A percentile compares a stretch with the other conserved stretches of the same genome.
Conservation (phyloP, 2,888 invertebrate species). For the Conops quadrifasciatus region DNA sequence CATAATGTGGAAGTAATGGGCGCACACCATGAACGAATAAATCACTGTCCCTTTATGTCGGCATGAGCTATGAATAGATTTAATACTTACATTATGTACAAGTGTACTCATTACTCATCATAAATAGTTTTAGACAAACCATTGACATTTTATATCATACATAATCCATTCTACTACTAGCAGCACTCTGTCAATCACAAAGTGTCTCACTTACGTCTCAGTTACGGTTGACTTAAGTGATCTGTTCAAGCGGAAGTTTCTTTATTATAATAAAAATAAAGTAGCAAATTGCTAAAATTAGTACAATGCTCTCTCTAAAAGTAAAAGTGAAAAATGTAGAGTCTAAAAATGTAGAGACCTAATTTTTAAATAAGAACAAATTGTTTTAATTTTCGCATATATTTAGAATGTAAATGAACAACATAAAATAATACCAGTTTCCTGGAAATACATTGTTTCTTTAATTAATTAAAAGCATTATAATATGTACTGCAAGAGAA, state of each 20-base stretch:
- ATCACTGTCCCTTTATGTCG: no score
- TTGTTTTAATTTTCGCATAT: not conserved
- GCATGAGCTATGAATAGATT: no score
- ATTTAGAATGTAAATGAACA: not conserved
- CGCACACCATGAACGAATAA: no score
- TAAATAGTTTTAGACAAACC: no score
- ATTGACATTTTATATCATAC: no score
- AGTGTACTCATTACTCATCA: no score
- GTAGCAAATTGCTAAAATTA: not conserved
- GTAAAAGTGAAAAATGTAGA: not conserved
- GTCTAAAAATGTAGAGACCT: not conserved
- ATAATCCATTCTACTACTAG: not conserved
- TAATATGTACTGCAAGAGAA: not conserved
- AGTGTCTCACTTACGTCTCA: no score
- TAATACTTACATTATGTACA: no score
- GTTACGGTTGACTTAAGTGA: not conserved
- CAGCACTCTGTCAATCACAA: no score
- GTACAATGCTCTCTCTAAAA: not conserved
- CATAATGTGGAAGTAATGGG: no score
- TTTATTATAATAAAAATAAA: constrained; percentile 2
- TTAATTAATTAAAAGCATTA: constrained; percentile 1
- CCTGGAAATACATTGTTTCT: constrained; percentile 17
- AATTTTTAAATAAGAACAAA: not conserved
- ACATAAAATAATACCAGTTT: constrained; percentile 2
- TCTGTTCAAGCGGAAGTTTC: not conserved